Evolutionary conservation across 2,113 vertebrate genomes (phyloP), one percentile per base, ranked within the genome.

Genomic region (Salvelinus sp.): DNA sequence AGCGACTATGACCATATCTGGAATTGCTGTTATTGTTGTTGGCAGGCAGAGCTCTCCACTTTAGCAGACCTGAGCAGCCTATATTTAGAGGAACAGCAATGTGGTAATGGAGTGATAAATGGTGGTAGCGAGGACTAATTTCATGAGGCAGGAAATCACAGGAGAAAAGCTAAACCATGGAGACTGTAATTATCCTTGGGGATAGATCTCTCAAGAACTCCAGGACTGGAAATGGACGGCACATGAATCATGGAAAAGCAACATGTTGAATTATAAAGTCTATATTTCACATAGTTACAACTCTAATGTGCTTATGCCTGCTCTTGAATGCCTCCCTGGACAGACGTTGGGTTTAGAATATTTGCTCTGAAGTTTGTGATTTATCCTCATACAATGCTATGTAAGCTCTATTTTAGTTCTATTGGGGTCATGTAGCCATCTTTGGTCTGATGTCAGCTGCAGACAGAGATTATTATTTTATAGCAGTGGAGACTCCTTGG

Each of bases 31-130:
- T 79, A 72, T 89, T 89, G 88, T 84, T 81, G 86, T 84, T 87
- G 85, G 86, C 85, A 78, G 25, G 68, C 27, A 47, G 69, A 76
- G 75, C 69, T 75, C 54, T 71, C 76, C 76, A 76, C 79, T 82
- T 80, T 75, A 79, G 22, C 82, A 82, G 83, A 82, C 79, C 79
- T 83, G 80, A 66, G 77, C 87, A n/a, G 58, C n/a, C 89, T 91
- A 91, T 89, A 88, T 88, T 90, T 86, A 91, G 88, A 79, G 82
- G 50, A 86, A 67, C 82, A 77, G 74, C 82, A 72, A 83, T 79
- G 86, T 85, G 83, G 84, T 86, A 89, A 89, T 85, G 87, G 85
- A 85, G 88, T 91, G 91, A 92, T 90, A 85, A 92, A 93, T 92
- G 88, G 85, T 88, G 84, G 73, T 65, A 69, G 73, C 60, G 6